Evolutionary conservation across 2,797 vertebrate species (phyloP).

Genomic region (Molothrus ater): DNA sequence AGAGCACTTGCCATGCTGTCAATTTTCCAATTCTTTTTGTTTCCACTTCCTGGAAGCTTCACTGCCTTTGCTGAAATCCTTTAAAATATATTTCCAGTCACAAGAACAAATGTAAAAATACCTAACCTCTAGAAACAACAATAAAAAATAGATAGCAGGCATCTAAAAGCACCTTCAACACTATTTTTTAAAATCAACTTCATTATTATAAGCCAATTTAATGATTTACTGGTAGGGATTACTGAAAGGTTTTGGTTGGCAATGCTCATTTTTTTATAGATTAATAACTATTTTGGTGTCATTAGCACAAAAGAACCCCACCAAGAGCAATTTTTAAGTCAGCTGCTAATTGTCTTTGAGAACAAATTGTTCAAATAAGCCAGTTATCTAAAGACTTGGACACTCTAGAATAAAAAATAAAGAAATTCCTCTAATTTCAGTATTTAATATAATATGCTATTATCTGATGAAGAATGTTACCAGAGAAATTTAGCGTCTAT

Average conservation of each 20-base stretch:
- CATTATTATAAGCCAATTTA: background rate
- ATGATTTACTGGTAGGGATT: background rate
- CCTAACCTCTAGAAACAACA: background rate
- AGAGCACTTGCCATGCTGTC: background rate
- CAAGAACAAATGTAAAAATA: background rate
- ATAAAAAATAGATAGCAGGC: background rate
- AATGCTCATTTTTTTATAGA: background rate
- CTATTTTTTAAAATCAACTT: background rate
- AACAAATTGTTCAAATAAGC: background rate
- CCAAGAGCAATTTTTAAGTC: background rate
- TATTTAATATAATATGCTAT: background rate
- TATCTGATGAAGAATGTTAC: background rate
- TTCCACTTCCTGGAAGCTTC: background rate
- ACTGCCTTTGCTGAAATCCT: background rate
- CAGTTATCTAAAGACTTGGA: background rate
- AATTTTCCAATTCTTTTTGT: background rate
- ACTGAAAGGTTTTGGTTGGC: background rate
- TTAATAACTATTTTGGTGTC: background rate
- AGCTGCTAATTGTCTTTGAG: background rate
- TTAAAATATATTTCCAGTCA: background rate
- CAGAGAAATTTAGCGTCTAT: background rate
- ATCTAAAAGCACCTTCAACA: background rate
- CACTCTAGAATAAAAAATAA: background rate
- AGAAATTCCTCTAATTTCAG: background rate
- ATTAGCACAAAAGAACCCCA: background rate